A percentile compares a stretch with the other conserved stretches of the same genome.
Conservation (phyloP, 2,888 invertebrate genomes). For the Nomada hirtipes region DNA sequence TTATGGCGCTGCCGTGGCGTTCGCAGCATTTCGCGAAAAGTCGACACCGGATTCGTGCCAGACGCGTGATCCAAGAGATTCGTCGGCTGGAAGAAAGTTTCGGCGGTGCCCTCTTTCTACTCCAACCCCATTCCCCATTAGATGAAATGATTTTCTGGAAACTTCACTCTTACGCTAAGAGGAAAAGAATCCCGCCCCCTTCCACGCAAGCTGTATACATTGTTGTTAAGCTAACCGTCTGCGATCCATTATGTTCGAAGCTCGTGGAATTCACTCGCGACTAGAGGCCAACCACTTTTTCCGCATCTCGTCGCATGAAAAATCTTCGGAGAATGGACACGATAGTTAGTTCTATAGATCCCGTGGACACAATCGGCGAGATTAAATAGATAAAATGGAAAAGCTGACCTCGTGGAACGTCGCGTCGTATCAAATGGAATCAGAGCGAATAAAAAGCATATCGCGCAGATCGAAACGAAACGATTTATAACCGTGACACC, state of each 20-base stretch:
- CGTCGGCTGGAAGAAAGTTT: constrained; percentile 25
- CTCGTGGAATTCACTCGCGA: too few relatives aligned
- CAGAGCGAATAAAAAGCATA: not conserved
- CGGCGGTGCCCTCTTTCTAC: constrained; percentile 15
- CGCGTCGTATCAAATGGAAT: not conserved
- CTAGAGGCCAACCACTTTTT: too few relatives aligned
- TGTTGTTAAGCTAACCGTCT: not conserved
- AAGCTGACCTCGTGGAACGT: too few relatives aligned
- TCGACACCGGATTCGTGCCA: constrained; percentile 48
- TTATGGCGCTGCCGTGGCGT: constrained; percentile 65
- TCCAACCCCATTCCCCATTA: constrained; percentile 15
- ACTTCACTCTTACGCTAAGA: not conserved
- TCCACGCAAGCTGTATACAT: not conserved
- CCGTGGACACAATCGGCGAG: too few relatives aligned
- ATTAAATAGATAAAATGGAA: too few relatives aligned
- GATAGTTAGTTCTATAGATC: not conserved
- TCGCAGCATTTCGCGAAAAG: constrained; percentile 56
- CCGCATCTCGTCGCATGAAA: not conserved
- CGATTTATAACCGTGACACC: constrained; percentile 30
- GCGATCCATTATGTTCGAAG: not conserved
- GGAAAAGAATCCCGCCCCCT: not conserved
- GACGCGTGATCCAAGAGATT: constrained; percentile 37
- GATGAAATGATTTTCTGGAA: constrained; percentile 25
- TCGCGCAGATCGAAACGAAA: not conserved
- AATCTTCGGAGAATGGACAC: not conserved